Evolutionary conservation across 64 coral and sea anemone species (phyloP).

Genomic region (Cladopsammia gracilis): DNA sequence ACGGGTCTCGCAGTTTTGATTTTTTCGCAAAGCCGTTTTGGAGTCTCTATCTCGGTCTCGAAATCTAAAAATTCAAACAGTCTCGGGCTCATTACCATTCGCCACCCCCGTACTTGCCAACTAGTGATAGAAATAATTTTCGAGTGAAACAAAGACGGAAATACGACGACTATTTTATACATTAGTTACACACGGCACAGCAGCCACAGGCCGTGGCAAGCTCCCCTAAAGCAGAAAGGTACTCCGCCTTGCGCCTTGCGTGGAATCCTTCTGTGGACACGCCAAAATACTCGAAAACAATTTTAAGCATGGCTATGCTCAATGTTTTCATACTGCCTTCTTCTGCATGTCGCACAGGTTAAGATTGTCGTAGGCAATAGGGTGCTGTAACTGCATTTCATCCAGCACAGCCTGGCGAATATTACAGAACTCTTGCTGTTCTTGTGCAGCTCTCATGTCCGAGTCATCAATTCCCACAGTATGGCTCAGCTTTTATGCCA

Average conservation of each 20-base stretch:
- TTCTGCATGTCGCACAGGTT: conserved; percentile 41
- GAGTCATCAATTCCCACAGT: neutral
- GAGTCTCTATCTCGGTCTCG: no score
- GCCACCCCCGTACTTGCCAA: no score
- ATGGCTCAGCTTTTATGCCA: conserved; percentile 61
- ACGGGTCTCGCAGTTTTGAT: no score
- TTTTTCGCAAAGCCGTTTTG: no score
- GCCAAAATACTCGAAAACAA: conserved; percentile 38
- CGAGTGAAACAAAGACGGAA: no score
- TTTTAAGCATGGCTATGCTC: conserved; percentile 44
- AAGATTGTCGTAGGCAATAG: conserved; percentile 32
- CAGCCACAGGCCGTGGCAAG: conserved; percentile 34
- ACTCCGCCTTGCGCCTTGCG: conserved; percentile 36
- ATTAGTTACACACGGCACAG: no score
- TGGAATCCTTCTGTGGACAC: conserved; percentile 20
- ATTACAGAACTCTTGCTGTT: conserved; percentile 36
- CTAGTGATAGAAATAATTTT: no score
- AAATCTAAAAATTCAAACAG: no score
- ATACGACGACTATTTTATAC: no score
- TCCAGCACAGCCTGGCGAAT: neutral
- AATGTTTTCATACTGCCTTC: neutral
- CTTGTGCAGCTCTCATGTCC: neutral
- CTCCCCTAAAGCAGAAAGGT: conserved; percentile 10
- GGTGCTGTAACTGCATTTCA: conserved; percentile 37
- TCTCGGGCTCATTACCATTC: no score